phyloP scores from a whole-genome alignment of 2,797 vertebrate species.

The Allobates femoralis region DNA sequence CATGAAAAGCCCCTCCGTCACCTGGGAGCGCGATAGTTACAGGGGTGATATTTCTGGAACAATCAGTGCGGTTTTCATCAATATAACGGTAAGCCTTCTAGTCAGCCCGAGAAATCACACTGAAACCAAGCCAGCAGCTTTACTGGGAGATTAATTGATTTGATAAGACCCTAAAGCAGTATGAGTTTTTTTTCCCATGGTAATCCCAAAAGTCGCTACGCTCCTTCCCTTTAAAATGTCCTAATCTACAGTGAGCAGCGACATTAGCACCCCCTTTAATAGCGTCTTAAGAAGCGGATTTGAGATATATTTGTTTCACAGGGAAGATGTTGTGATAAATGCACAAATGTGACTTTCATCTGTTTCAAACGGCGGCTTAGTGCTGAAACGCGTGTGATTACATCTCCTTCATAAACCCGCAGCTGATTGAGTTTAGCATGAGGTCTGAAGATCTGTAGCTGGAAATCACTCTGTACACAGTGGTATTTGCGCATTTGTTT shows the following conservation, averaged over 20 bases:
- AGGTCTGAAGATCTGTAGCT: neutral
- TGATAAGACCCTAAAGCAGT: slow-evolving; percentile 57
- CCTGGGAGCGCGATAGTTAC: neutral
- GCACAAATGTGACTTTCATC: slow-evolving; percentile 45
- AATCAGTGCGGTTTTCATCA: slow-evolving; percentile 37
- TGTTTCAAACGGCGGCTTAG: slow-evolving; percentile 40
- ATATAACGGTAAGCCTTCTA: slow-evolving; percentile 32
- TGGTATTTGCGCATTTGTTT: neutral
- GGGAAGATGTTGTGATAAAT: slow-evolving; percentile 55
- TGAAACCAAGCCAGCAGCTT: slow-evolving; percentile 53
- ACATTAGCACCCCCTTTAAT: slow-evolving; percentile 54
- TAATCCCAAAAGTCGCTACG: slow-evolving; percentile 37
- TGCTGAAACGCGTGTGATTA: slow-evolving; percentile 23
- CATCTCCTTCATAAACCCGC: neutral
- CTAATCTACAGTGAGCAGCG: slow-evolving; percentile 56
- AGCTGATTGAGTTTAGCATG: neutral
- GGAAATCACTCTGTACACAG: neutral
- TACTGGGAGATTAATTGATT: slow-evolving; percentile 58
- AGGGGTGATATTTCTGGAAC: slow-evolving; percentile 17
- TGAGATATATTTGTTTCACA: slow-evolving; percentile 54
- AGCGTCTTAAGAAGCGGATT: slow-evolving; percentile 43
- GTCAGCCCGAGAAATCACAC: slow-evolving; percentile 25
- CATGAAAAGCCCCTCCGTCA: neutral
- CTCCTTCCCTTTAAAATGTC: slow-evolving; percentile 50
- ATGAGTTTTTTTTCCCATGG: slow-evolving; percentile 7